Conservation (phyloP, 2,888 invertebrate species). For the Hyppa rectilinea region DNA sequence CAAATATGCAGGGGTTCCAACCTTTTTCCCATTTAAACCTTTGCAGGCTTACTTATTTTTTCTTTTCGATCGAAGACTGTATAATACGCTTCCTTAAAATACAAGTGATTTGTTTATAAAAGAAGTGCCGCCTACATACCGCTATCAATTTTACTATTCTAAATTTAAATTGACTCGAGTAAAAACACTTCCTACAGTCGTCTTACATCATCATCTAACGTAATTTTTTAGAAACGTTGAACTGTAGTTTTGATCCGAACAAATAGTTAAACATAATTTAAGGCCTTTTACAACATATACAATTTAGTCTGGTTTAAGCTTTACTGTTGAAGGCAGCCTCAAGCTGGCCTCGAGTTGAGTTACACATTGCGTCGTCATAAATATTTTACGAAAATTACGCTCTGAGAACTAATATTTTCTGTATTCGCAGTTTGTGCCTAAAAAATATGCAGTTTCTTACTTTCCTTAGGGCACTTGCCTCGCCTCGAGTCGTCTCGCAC, state of each 20-base stretch:
- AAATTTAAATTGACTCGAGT: neutral
- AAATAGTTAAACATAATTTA: conserved; percentile 47
- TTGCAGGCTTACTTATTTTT: neutral
- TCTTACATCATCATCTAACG: conserved; percentile 16
- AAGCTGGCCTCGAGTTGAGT: conserved; percentile 14
- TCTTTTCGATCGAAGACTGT: neutral
- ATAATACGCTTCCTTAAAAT: neutral
- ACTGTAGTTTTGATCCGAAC: conserved; percentile 49
- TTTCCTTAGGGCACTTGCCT: conserved; percentile 18
- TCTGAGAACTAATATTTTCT: conserved; percentile 3
- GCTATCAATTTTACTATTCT: neutral
- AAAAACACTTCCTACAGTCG: conserved; percentile 6
- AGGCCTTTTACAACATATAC: conserved; percentile 44
- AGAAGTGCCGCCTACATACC: neutral
- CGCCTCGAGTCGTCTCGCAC: conserved; percentile 8
- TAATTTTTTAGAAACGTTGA: conserved; percentile 46
- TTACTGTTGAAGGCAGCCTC: conserved; percentile 34
- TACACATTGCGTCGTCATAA: neutral
- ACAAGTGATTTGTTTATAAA: conserved; percentile 2
- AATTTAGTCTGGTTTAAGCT: conserved; percentile 29
- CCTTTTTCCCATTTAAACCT: neutral
- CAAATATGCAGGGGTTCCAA: conserved; percentile 14
- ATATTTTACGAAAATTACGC: neutral
- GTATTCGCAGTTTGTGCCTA: conserved; percentile 32
- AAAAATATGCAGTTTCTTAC: conserved; percentile 6